These are phyloP conservation scores for Sus cebifrons DNA, from an alignment of 2,797 vertebrate species.

Conservation along the genomic window DNA sequence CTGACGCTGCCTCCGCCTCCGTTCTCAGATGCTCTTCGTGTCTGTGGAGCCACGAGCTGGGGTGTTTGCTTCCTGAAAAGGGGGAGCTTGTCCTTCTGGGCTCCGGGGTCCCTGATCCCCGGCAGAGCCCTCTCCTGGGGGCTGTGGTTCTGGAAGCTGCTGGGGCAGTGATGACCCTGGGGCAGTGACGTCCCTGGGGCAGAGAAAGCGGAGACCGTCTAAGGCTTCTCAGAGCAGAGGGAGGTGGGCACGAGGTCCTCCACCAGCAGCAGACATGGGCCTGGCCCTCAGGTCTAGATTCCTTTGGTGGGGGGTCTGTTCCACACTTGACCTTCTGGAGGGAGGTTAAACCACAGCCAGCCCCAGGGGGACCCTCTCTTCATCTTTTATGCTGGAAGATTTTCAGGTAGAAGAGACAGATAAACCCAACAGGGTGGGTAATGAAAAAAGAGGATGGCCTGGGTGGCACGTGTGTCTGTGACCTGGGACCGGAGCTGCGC, in stretches of 20 bases:
- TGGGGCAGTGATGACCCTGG: fast-evolving
- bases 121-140: not conserved
- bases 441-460: conserved; percentile 92
- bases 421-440: conserved; percentile 89
- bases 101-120: fast-evolving
- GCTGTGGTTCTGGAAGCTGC: fast-evolving
- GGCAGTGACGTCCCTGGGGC: not conserved
- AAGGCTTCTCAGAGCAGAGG: not conserved
- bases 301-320: not conserved
- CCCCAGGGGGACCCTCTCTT: conserved; percentile 82
- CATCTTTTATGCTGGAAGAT: conserved; percentile 88
- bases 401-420: conserved; percentile 88
- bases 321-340: conserved; percentile 76
- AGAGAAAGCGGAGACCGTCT: not conserved
- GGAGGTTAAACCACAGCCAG: conserved; percentile 84
- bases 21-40: not conserved
- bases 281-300: not conserved
- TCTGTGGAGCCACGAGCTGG: fast-evolving
- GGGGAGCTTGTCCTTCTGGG: not conserved
- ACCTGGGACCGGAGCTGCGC: conserved; percentile 89
- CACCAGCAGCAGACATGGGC: fast-evolving
- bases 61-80: fast-evolving
- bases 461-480: conserved; percentile 94
- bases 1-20: fast-evolving
- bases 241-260: fast-evolving